A percentile compares a stretch with the other conserved stretches of the same genome.
These are phyloP conservation scores for Bhutanitis thaidina DNA, from an alignment of 2,888 invertebrate species.

Conservation along the genomic window DNA sequence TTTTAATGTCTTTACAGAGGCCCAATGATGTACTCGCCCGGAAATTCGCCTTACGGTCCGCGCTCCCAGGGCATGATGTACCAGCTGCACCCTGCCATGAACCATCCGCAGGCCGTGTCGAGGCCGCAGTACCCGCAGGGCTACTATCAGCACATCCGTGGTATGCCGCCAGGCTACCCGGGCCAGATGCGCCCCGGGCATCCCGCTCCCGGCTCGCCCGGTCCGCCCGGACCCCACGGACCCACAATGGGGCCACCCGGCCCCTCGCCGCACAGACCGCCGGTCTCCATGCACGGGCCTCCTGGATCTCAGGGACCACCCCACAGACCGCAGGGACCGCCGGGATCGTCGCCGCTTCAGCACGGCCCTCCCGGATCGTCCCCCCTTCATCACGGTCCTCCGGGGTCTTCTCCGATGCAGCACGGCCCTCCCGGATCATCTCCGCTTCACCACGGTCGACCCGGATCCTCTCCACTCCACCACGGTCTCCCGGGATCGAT, in stretches of 20 bases:
- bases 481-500: slow-evolving; percentile 21
- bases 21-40: slow-evolving; percentile 63
- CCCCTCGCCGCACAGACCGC: slow-evolving; percentile 13
- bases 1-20: slow-evolving; percentile 42
- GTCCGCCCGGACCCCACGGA: slow-evolving; percentile 12
- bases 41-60: slow-evolving; percentile 45
- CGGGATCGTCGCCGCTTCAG: slow-evolving; percentile 3
- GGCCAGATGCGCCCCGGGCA: slow-evolving; percentile 5
- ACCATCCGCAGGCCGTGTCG: slow-evolving; percentile 32
- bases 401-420: slow-evolving; percentile 25
- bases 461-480: slow-evolving; percentile 3
- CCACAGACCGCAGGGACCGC: slow-evolving; percentile 22
- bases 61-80: slow-evolving; percentile 40
- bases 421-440: slow-evolving; percentile 25
- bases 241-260: slow-evolving; percentile 15
- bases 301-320: slow-evolving; percentile 11
- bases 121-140: slow-evolving; percentile 51
- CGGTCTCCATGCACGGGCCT: slow-evolving; percentile 10
- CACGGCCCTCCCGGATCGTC: slow-evolving; percentile 1
- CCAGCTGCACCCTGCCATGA: slow-evolving; percentile 27
- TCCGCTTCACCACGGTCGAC: slow-evolving; percentile 26
- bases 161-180: slow-evolving; percentile 17
- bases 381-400: slow-evolving; percentile 18
- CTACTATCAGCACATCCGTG: slow-evolving; percentile 43
- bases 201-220: slow-evolving; percentile 9